These are phyloP conservation scores for Cryptus armator DNA, from an alignment of 2,888 invertebrate species.

Conservation along the genomic window DNA sequence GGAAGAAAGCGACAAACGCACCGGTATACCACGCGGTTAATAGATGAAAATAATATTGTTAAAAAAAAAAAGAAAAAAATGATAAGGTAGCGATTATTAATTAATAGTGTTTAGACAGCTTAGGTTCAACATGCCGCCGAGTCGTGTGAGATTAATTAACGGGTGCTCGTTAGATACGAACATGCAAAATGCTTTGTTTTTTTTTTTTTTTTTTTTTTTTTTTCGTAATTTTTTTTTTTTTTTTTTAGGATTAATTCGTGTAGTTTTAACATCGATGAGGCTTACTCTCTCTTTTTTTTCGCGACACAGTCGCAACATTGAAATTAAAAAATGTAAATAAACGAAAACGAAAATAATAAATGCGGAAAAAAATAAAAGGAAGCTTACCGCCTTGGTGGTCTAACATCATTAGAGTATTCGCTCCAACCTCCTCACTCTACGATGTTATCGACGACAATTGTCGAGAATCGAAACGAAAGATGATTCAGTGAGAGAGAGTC, in stretches of 20 bases:
- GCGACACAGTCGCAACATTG: not conserved
- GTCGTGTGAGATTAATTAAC: slow-evolving; percentile 1
- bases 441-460: slow-evolving; percentile 83
- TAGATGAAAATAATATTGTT: slow-evolving; percentile 16
- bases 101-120: slow-evolving; percentile 4
- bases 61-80: not conserved
- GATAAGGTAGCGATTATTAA: slow-evolving; percentile 5
- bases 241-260: slow-evolving; percentile 46
- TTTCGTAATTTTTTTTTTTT: slow-evolving; percentile 46
- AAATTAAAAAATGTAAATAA: too few relatives aligned
- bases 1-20: slow-evolving; percentile 43
- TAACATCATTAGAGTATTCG: slow-evolving; percentile 95
- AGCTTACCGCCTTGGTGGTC: slow-evolving; percentile 98
- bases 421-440: slow-evolving; percentile 97
- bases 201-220: not conserved
- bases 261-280: slow-evolving; percentile 2
- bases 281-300: slow-evolving; percentile 1
- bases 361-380: slow-evolving; percentile 62
- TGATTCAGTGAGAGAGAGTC: slow-evolving; percentile 74
- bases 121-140: slow-evolving; percentile 16
- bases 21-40: slow-evolving; percentile 17
- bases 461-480: slow-evolving; percentile 79
- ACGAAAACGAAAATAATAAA: slow-evolving; percentile 28
- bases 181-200: not conserved
- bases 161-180: slow-evolving; percentile 9